Percentiles rank a stretch among this genome's conserved stretches.
These are phyloP conservation scores for Illadopsis cleaveri DNA, from an alignment of 2,113 vertebrate species.

Conservation along the genomic window DNA sequence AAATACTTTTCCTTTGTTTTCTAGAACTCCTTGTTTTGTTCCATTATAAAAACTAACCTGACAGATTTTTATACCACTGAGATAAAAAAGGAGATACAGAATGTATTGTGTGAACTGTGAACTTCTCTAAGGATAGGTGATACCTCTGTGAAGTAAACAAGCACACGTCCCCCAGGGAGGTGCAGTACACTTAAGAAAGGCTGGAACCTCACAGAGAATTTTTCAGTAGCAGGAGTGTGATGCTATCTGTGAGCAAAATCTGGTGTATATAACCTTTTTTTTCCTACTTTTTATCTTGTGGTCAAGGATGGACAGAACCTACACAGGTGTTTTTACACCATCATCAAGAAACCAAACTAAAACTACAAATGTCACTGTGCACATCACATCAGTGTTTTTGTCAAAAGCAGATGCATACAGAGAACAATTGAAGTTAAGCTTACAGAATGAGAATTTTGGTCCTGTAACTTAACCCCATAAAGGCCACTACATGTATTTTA, in stretches of 20 bases:
- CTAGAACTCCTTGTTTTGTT: not conserved
- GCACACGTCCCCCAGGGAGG: not conserved
- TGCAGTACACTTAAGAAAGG: not conserved
- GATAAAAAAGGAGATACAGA: not conserved
- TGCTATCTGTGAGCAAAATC: not conserved
- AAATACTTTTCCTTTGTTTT: not conserved
- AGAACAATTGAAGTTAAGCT: not conserved
- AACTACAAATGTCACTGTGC: not conserved
- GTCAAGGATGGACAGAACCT: not conserved
- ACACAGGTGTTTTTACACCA: not conserved
- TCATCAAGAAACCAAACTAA: not conserved
- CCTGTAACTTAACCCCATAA: not conserved
- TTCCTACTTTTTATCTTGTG: not conserved
- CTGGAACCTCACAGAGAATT: not conserved
- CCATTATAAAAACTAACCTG: slow-evolving; percentile 1
- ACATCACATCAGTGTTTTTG: not conserved
- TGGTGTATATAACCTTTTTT: not conserved
- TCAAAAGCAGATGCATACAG: not conserved
- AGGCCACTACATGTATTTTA: not conserved
- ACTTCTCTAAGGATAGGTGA: not conserved
- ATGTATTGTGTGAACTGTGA: not conserved
- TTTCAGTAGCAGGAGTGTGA: not conserved
- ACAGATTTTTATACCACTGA: not conserved
- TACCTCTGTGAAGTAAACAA: not conserved
- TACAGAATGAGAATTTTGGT: not conserved